phyloP scores from a whole-genome alignment of 2,888 invertebrate species.

The Corythucha ciliata region DNA sequence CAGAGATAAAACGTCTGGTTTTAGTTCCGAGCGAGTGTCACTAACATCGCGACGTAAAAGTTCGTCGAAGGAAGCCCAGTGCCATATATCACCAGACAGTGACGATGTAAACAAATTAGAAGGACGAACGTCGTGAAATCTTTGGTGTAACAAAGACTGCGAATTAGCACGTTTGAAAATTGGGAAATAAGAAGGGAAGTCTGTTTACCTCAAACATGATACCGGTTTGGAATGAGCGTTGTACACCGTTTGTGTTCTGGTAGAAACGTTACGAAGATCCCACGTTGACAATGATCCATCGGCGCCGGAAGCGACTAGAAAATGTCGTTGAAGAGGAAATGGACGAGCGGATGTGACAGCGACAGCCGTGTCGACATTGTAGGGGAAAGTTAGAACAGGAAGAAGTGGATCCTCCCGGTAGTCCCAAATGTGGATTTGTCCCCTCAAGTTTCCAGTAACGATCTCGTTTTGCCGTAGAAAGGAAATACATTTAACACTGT shows the following conservation, averaged over 20 bases:
- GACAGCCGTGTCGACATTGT: slow-evolving; percentile 21
- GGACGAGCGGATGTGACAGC: slow-evolving; percentile 21
- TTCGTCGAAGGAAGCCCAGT: slow-evolving; percentile 26
- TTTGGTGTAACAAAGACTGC: not conserved
- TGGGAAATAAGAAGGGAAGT: not conserved
- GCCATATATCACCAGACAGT: slow-evolving; percentile 26
- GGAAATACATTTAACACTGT: slow-evolving; percentile 14
- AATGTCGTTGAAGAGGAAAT: slow-evolving; percentile 24
- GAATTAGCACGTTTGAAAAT: not conserved
- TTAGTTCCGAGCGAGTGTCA: slow-evolving; percentile 1
- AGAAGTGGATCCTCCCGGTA: slow-evolving; percentile 20
- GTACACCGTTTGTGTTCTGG: slow-evolving; percentile 21
- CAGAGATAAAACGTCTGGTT: slow-evolving; percentile 21
- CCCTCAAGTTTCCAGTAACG: slow-evolving; percentile 24
- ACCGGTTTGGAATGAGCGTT: slow-evolving; percentile 24
- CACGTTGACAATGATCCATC: slow-evolving; percentile 26
- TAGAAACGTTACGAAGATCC: slow-evolving; percentile 24
- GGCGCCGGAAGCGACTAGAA: slow-evolving; percentile 21
- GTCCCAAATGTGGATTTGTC: slow-evolving; percentile 27
- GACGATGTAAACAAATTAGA: slow-evolving; percentile 24
- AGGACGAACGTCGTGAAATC: slow-evolving; percentile 25
- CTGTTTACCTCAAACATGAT: slow-evolving; percentile 20
- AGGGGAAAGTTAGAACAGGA: slow-evolving; percentile 24
- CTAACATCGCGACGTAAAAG: slow-evolving; percentile 17
- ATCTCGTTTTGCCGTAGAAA: slow-evolving; percentile 25